Evolutionary conservation across 2,888 invertebrate genomes (phyloP).

Genomic region (Pyralis farinalis): DNA sequence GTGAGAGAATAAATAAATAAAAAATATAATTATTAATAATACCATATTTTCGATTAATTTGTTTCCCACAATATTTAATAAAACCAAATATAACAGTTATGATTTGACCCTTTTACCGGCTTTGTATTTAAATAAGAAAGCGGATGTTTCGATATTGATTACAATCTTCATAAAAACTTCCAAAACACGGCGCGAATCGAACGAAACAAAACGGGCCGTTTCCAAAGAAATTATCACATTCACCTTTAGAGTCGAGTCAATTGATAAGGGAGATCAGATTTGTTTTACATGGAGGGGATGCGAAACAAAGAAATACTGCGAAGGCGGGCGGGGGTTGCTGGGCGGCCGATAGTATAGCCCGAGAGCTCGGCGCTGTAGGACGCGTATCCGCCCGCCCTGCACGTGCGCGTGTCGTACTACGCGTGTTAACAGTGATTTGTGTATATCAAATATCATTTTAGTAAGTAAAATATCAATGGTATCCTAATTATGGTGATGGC

Average conservation of each 20-base stretch:
- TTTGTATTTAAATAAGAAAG: no score
- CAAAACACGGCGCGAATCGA: no score
- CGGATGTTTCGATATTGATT: no score
- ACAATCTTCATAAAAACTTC: no score
- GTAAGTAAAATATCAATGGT: not conserved
- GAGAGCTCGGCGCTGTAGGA: conserved; percentile 46
- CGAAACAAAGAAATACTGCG: conserved; percentile 74
- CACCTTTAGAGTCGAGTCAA: conserved; percentile 34
- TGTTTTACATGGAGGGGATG: conserved; percentile 61
- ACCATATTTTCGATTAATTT: no score
- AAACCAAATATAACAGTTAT: no score
- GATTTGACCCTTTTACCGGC: no score
- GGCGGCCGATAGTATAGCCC: conserved; percentile 45
- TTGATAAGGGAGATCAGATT: conserved; percentile 68
- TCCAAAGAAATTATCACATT: conserved; percentile 19
- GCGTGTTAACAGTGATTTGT: conserved; percentile 24
- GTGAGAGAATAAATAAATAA: no score
- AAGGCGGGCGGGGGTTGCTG: conserved; percentile 59
- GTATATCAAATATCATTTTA: not conserved
- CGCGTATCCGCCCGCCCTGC: conserved; percentile 24
- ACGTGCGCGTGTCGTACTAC: conserved; percentile 21
- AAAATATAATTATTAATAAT: no score
- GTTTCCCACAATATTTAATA: no score
- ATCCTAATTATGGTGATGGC: not conserved
- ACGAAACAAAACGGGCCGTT: not conserved